Conservation (phyloP, 2,797 vertebrate species). For the Craterocephalus amniculus region DNA sequence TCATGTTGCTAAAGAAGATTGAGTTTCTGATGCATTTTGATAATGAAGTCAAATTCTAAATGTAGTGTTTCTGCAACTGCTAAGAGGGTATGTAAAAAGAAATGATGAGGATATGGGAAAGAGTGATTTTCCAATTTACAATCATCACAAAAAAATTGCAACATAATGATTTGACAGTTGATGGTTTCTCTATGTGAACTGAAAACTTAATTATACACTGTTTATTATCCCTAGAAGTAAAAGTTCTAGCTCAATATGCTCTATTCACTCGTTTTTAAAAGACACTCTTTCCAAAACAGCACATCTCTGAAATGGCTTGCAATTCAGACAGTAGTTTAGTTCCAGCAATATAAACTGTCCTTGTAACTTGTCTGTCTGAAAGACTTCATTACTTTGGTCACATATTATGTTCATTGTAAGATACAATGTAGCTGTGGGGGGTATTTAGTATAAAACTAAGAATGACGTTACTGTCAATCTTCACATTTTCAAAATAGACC, state of each 20-base stretch:
- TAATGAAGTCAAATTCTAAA: background rate
- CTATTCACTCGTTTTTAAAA: constrained; percentile 26
- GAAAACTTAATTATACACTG: constrained; percentile 29
- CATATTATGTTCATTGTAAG: background rate
- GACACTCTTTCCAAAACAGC: constrained; percentile 22
- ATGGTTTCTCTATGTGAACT: constrained; percentile 16
- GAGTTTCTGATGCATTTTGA: background rate
- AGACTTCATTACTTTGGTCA: constrained; percentile 24
- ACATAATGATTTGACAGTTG: background rate
- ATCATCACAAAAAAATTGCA: background rate
- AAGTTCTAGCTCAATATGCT: constrained; percentile 15
- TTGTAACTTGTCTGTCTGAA: constrained; percentile 1
- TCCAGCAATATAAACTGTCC: background rate
- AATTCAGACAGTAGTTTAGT: constrained; percentile 18
- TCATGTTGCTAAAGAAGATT: background rate
- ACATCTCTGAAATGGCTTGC: constrained; percentile 17
- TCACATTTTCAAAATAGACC: too few species aligned
- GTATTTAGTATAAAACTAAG: too few species aligned
- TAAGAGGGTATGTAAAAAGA: background rate
- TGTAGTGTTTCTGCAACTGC: background rate
- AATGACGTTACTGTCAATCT: too few species aligned
- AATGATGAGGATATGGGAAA: constrained; percentile 1
- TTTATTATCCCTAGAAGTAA: constrained; percentile 25
- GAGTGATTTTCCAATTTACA: background rate
- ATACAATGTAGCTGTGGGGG: background rate